Evolutionary conservation across 1,140 invertebrate genomes (phyloP), one percentile per base, ranked within the genome.

Genomic region (Cryptotermes secundus): DNA sequence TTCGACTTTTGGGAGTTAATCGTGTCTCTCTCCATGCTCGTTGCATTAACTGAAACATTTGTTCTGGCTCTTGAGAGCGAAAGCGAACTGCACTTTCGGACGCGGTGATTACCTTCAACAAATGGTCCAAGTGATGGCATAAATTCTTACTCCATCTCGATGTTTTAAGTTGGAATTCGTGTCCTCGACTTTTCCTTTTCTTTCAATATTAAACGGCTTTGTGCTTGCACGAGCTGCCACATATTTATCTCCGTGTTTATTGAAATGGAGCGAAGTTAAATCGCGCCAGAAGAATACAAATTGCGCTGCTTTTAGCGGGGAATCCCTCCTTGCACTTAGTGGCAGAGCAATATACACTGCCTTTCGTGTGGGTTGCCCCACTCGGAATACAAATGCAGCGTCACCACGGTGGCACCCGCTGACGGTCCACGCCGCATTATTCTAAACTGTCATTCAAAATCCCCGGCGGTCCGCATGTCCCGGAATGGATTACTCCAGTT

Each of bases 261-360:
- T 72, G 59, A 72, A 72, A 72, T 72, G 59, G 59, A 72, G 59
- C n/a, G 59, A 72, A 72, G 59, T 72, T n/a, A 72, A 72, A 14
- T 31, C 59, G 14, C 59, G 9, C n/a, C 7, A 14, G 53, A 59
- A 72, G 59, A 72, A 72, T 72, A 72, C 59, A 72, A 72, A 72
- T 72, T n/a, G 59, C 4, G n/a, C 31, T 4, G 59, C 59, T 31
- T 72, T 72, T 72, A 72, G 59, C 59, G n/a, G 59, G 59, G 59
- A 72, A 72, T 72, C 59, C 59, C n/a, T 72, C 59, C 59, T 31
- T 72, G 59, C 59, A 72, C 59, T 72, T 72, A 72, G 59, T 16
- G 9, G n/a, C 59, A 72, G n/a, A 26, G 59, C 59, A 72, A 31
- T 72, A 72, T 72, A 72, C 59, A 26, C 26, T 72, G 26, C 26